These are phyloP conservation scores for Stercorarius parasiticus DNA, from an alignment of 2,113 vertebrate genomes.

Conservation along the genomic window DNA sequence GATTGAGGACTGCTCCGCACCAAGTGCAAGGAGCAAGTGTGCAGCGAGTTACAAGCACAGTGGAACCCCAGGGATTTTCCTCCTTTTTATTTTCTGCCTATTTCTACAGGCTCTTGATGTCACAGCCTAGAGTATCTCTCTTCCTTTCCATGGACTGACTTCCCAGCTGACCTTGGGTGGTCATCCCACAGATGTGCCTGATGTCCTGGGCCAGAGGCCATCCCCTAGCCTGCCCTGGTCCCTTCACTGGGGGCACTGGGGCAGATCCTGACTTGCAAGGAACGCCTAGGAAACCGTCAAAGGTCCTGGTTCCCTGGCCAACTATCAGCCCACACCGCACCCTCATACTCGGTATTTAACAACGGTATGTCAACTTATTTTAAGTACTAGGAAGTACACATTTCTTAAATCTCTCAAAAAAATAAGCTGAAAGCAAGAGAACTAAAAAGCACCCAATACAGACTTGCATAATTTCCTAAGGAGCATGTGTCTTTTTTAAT, in stretches of 20 bases:
- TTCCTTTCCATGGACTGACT: background rate
- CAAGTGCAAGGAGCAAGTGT: rapidly evolving
- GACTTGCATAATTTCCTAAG: background rate
- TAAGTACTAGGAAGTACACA: background rate
- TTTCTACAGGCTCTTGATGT: background rate
- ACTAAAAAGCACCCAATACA: background rate
- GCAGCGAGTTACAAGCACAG: background rate
- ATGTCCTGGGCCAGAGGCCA: background rate
- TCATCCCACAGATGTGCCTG: background rate
- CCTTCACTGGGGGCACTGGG: background rate
- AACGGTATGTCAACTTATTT: background rate
- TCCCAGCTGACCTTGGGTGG: background rate
- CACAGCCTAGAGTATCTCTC: background rate
- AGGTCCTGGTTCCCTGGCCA: background rate
- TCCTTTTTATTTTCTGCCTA: background rate
- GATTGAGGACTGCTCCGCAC: background rate
- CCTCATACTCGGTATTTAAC: background rate
- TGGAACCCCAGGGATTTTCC: background rate
- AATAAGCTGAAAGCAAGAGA: background rate
- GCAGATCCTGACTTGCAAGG: background rate
- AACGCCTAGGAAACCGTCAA: background rate
- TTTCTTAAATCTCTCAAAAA: background rate
- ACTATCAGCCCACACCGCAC: background rate
- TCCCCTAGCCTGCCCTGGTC: background rate
- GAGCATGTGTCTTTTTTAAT: background rate